Base-by-base conservation (phyloP, 2,888 invertebrate genomes). In the Pteria penguin region DNA sequence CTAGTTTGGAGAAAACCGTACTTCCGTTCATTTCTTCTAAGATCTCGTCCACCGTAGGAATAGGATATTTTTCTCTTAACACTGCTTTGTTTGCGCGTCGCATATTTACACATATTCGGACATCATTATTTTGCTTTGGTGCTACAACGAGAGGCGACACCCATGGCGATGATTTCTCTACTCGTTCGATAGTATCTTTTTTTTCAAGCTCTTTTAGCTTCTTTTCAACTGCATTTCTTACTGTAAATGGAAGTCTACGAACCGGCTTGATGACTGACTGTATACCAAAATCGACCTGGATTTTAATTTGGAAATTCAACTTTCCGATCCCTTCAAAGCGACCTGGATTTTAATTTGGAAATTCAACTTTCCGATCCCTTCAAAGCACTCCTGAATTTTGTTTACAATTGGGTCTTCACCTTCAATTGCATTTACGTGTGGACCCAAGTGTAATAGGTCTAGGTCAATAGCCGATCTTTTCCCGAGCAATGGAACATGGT, bases 1-100 rank as follows among this genome's bases (percentile, higher is more conserved):
- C 87, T 4, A 86, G 54, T 29, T 84, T 86, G 54, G 70, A 75
- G 63, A n/a, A n/a, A n/a, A n/a, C n/a, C n/a, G n/a, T n/a, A n/a
- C n/a, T n/a, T n/a, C n/a, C n/a, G n/a, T n/a, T n/a, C n/a, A n/a
- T n/a, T n/a, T n/a, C n/a, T n/a, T n/a, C n/a, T n/a, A n/a, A n/a
- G n/a, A n/a, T n/a, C n/a, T n/a, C n/a, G n/a, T n/a, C n/a, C n/a
- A n/a, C n/a, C n/a, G n/a, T n/a, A n/a, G n/a, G n/a, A n/a, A n/a
- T n/a, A n/a, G n/a, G n/a, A n/a, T n/a, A n/a, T n/a, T n/a, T n/a
- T n/a, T n/a, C n/a, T n/a, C n/a, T n/a, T n/a, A n/a, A n/a, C n/a
- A n/a, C n/a, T n/a, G n/a, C n/a, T n/a, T n/a, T n/a, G n/a, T n/a
- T n/a, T 2, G 80, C 76, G 2, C 63, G 11, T 11, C 79, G 45